phyloP scores from a whole-genome alignment of 2,888 invertebrate genomes.

The Mythimna pallens region DNA sequence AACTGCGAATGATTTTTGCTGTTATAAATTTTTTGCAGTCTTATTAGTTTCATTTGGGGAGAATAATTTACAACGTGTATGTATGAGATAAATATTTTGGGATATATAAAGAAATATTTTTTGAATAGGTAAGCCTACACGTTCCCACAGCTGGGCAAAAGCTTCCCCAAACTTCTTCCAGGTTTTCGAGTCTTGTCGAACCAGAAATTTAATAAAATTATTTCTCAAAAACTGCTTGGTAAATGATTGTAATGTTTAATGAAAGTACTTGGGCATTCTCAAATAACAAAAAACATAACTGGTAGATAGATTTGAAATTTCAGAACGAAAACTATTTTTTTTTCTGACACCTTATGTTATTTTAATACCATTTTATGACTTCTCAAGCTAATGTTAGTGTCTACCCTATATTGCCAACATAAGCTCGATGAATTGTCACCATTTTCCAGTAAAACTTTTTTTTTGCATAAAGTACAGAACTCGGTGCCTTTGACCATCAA shows the following conservation, averaged over 20 bases:
- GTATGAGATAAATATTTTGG: not conserved
- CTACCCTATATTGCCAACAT: not conserved
- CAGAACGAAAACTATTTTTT: not conserved
- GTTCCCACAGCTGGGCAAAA: too few species aligned
- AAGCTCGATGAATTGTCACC: not conserved
- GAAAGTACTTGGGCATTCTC: not conserved
- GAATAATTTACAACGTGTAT: constrained; percentile 9
- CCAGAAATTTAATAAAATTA: not conserved
- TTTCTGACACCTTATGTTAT: not conserved
- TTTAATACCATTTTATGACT: not conserved
- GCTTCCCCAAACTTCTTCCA: too few species aligned
- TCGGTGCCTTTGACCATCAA: not conserved
- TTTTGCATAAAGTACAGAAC: not conserved
- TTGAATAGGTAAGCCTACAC: too few species aligned
- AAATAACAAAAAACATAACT: not conserved
- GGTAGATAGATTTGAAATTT: not conserved
- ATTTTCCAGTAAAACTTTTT: not conserved
- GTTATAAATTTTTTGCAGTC: not conserved
- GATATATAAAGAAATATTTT: not conserved
- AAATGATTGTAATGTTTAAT: not conserved
- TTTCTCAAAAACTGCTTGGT: not conserved
- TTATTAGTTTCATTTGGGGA: not conserved
- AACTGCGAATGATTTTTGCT: constrained; percentile 6
- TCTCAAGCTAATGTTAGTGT: not conserved
- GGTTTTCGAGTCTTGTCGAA: too few species aligned